Evolutionary conservation across 2,113 vertebrate genomes (phyloP), one percentile per base, ranked within the genome.

Genomic region (Mesembrinibis cayennensis): DNA sequence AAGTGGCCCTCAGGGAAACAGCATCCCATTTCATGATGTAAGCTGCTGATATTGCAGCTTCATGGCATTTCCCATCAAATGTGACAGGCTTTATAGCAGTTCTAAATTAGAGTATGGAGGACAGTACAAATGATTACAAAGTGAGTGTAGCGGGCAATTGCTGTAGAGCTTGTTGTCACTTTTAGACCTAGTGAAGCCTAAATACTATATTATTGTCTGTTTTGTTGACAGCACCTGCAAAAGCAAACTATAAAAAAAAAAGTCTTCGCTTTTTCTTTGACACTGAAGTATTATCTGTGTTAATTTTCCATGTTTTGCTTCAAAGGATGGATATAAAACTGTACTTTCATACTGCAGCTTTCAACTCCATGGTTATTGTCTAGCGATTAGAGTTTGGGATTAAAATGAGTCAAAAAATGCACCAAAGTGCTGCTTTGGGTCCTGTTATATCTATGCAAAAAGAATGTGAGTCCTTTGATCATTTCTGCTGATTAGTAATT

Each of bases 61-160:
- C 63, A 19, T 91, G 95, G 78, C 87, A 73, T 93, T 96, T 96
- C 86, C 86, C 93, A 91, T 97, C 97, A 98, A 71, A 94, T 73
- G 36, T 96, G 94, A 96, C 97, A 98, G 87, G 77, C 82, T 98
- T 97, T 95, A 94, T 56, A 93, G 94, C 71, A 58, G 82, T 38
- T 85, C 94, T 92, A 90, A 97, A 94, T 96, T 94, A 95, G 87
- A 92, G 82, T 30, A 86, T 56, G 77, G 91, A 95, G 67, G 87
- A 96, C 67, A 86, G 81, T 89, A 82, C 76, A 84, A 86, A 84
- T 93, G 93, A 90, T 94, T 96, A 71, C 91, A 86, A 87, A 95
- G 90, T 42, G 91, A 89, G 76, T 58, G 55, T 38, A 90, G 89
- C 5, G 40, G 50, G 84, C 58, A 87, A 87, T 89, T 93, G 84